phyloP scores from a whole-genome alignment of 2,797 vertebrate species.

The Acanthis flammea region DNA sequence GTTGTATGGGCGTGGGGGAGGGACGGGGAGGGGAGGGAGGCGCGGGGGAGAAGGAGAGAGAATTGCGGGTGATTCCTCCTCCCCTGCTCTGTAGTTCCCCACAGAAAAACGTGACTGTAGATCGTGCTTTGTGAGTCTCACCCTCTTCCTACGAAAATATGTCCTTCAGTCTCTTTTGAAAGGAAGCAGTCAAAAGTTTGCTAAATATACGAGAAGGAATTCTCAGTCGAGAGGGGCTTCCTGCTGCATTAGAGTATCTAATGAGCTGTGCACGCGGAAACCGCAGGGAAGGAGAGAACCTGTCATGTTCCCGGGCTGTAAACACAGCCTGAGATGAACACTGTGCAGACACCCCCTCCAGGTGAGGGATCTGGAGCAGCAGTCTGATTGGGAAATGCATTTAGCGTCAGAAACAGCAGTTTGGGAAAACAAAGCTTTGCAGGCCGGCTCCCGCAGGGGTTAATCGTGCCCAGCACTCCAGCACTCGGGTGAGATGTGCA shows the following conservation, averaged over 20 bases:
- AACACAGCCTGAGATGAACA: neutral
- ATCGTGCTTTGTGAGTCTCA: slow-evolving; percentile 68
- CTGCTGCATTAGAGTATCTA: slow-evolving; percentile 15
- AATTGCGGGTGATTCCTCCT: slow-evolving; percentile 45
- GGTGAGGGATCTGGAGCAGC: neutral
- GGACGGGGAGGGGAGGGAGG: neutral
- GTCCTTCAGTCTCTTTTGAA: slow-evolving; percentile 31
- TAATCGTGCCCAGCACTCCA: neutral
- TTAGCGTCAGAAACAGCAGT: neutral
- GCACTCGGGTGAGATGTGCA: neutral
- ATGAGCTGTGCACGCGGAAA: neutral
- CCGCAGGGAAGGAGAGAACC: neutral
- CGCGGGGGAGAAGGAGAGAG: slow-evolving; percentile 42
- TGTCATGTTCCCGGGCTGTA: neutral
- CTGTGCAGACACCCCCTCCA: neutral
- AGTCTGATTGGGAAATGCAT: neutral
- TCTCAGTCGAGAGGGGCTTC: slow-evolving; percentile 33
- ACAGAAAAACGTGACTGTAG: slow-evolving; percentile 66
- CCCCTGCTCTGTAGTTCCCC: slow-evolving; percentile 64
- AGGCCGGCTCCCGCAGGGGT: neutral
- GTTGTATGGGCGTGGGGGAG: slow-evolving; percentile 44
- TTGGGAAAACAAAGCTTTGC: neutral
- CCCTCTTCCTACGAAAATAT: slow-evolving; percentile 56
- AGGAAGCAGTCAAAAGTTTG: slow-evolving; percentile 58
- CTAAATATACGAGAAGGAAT: slow-evolving; percentile 54